Evolutionary conservation across 2,888 invertebrate genomes (phyloP), one percentile per base, ranked within the genome.

Genomic region (Chrysolina americana): DNA sequence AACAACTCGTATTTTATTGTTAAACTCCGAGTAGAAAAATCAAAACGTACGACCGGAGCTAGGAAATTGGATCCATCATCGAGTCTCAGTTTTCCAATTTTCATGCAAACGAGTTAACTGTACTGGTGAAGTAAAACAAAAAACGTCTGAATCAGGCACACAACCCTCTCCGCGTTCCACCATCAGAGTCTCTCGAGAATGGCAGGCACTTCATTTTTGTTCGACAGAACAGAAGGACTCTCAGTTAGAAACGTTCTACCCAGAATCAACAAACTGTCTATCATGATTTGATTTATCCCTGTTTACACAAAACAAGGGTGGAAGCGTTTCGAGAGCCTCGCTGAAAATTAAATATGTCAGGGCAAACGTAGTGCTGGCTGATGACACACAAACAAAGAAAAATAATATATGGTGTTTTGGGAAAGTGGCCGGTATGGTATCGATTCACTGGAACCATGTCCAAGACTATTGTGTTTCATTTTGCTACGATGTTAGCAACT

Each of bases 231-330:
- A 41, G 23, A 65, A 41, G 63, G 62, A 53, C 28, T 65, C 65
- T 23, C 48, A 65, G 48, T 44, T 65, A n/a, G 65, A 41, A 73
- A 73, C 70, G 63, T 70, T 73, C 71, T 68, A 75, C 65, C 75
- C 75, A 64, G 78, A 78, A 77, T 77, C 78, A 78, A 77, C 78
- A 78, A 77, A 76, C 71, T 76, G 78, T 78, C 78, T 70, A 78
- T 78, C 78, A 78, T 65, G 76, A 74, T 74, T 78, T 78, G 78
- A 78, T 78, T 78, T 78, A 78, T 78, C 78, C 76, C 47, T 76
- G 78, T 78, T 77, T 78, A 77, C 78, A 74, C 72, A 74, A 73
- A 78, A 72, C 78, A 72, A 63, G 68, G 72, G 62, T 65, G 76
- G 74, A 71, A 62, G 19, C 63, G 63, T 50, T 71, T 68, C 68